Evolutionary conservation across 2,113 vertebrate genomes (phyloP).

Genomic region (Rhinopomastus cyanomelas): DNA sequence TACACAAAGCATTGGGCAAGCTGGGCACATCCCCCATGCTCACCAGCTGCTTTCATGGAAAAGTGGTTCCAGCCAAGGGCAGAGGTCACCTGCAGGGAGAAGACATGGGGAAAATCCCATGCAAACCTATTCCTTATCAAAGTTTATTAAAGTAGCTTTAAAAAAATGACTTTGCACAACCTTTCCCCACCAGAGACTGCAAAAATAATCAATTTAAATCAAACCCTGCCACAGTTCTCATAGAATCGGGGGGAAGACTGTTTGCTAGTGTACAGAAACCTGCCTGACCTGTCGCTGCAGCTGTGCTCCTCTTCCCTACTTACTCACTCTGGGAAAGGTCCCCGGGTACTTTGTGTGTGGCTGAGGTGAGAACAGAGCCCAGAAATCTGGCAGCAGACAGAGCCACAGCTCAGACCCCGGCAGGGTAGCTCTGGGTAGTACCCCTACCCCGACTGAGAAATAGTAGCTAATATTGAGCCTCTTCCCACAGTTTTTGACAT

Average conservation of each 20-base stretch:
- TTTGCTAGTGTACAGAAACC: background rate
- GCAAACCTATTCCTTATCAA: background rate
- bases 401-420: background rate
- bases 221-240: background rate
- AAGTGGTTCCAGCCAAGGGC: background rate
- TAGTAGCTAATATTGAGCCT: background rate
- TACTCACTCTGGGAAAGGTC: background rate
- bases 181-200: background rate
- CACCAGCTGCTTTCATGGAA: conserved; percentile 17
- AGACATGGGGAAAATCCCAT: conserved; percentile 20
- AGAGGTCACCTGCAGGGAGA: conserved; percentile 6
- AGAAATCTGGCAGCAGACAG: background rate
- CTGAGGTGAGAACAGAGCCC: background rate
- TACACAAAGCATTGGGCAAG: conserved; percentile 63
- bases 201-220: conserved; percentile 16
- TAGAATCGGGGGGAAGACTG: background rate
- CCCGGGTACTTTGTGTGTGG: background rate
- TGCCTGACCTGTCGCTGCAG: background rate
- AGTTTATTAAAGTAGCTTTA: background rate
- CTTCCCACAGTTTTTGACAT: background rate
- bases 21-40: background rate
- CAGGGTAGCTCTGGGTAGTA: background rate
- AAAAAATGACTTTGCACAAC: background rate
- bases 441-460: accelerated
- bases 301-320: background rate